These are phyloP conservation scores for Pangasianodon hypophthalmus DNA, from an alignment of 2,113 vertebrate genomes.

Conservation along the genomic window DNA sequence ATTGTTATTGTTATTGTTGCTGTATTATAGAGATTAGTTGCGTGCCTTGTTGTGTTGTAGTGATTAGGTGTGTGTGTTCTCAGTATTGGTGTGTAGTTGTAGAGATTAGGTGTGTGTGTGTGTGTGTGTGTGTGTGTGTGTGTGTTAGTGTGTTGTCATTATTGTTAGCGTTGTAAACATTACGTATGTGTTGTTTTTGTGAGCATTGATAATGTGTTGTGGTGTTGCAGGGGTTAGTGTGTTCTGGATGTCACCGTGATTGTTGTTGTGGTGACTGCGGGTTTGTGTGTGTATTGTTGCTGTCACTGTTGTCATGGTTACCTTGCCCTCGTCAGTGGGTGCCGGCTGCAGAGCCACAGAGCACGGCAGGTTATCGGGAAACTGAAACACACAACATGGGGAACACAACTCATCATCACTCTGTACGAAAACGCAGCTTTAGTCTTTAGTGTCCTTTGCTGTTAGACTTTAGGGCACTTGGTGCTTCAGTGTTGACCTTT, in stretches of 20 bases:
- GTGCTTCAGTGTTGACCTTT: background rate
- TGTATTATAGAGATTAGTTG: background rate
- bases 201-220: background rate
- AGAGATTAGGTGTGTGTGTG: background rate
- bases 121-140: background rate
- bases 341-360: slow-evolving; percentile 88
- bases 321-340: slow-evolving; percentile 85
- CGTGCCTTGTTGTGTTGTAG: background rate
- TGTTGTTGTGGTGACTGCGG: background rate
- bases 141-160: too few relatives aligned
- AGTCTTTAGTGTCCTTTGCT: background rate
- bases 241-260: background rate
- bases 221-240: background rate
- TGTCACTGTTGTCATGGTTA: slow-evolving; percentile 56
- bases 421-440: background rate
- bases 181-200: too few relatives aligned
- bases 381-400: slow-evolving; percentile 69
- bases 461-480: background rate
- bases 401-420: background rate
- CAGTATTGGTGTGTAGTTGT: background rate
- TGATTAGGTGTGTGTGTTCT: background rate
- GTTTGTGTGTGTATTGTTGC: background rate
- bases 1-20: too few relatives aligned
- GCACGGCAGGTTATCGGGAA: slow-evolving; percentile 92
- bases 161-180: background rate